phyloP scores from a whole-genome alignment of 1,140 invertebrate genomes.

The Achroia grisella region DNA sequence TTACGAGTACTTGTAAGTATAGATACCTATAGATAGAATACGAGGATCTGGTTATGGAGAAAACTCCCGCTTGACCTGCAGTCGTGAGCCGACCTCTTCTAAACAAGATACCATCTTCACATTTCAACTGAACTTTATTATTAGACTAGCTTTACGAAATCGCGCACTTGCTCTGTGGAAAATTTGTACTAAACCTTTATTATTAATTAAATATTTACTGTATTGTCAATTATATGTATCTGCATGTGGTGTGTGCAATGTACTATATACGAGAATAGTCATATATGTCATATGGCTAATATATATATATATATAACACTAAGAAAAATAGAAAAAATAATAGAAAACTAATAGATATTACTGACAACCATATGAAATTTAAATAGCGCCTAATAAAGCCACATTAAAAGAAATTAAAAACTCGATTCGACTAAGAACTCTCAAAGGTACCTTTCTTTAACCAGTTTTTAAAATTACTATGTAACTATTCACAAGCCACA shows the following conservation, averaged over 20 bases:
- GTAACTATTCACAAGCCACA: background rate
- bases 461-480: background rate
- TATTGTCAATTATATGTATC: too few species aligned
- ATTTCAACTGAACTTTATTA: background rate
- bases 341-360: too few species aligned
- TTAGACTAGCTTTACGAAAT: background rate
- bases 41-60: background rate
- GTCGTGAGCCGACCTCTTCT: constrained; percentile 1
- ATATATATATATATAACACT: too few species aligned
- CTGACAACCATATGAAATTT: too few species aligned
- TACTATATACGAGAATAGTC: too few species aligned
- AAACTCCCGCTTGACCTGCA: constrained; percentile 1
- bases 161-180: background rate
- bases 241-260: too few species aligned
- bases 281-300: too few species aligned
- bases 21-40: too few species aligned
- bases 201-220: too few species aligned
- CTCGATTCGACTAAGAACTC: background rate
- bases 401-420: constrained; percentile 2
- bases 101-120: background rate
- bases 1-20: too few species aligned
- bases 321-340: too few species aligned
- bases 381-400: background rate
- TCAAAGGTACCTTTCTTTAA: background rate
- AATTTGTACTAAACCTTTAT: too few species aligned